Base-by-base conservation (phyloP, 2,888 invertebrate genomes). In the Drosophila ochracea region DNA sequence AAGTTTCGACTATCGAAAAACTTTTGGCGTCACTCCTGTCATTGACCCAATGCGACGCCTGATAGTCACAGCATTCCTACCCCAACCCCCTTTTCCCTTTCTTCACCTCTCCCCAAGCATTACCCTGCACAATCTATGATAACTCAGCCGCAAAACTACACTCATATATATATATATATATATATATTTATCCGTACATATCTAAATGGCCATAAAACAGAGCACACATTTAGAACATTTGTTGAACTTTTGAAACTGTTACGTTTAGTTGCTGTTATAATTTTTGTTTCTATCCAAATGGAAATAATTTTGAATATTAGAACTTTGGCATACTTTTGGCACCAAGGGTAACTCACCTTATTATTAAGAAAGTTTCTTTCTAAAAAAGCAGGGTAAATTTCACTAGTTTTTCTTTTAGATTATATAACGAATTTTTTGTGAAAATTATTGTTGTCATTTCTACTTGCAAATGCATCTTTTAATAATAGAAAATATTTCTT, bases 1-100 rank as follows among this genome's bases (percentile, higher is more conserved):
- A 81, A 79, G 80, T 83, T 83, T 78, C 54, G 70, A 69, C 82
- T 82, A 82, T 82, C 82, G 82, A 68, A 69, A 82, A 82, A 82
- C 68, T 82, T 82, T 82, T 83, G 78, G 81, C 84, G 81, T 75
- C 79, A 71, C 64, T 68, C 66, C 71, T 69, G 80, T 72, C 77
- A 60, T 78, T 78, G 78, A 78, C 81, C 78, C 78, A 73, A 54
- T 68, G 81, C 33, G 73, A 31, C 50, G 68, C 35, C 28, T 16
- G 68, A 76, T 78, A 68, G 66, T 47, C 31, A 30, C 50, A 47
- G 28, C 55, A 43, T 37, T 16, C 21, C 54, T n/a, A 25, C 10
- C 30, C 13, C 37, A 37, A 37, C 3, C 16, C 16, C 13, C 0
- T 13, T 4, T 35, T 6, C 35, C n/a, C 41, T 1, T 1, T 3